Evolutionary conservation across 2,797 vertebrate genomes (phyloP), one percentile per base, ranked within the genome.

Genomic region (Columba guinea): DNA sequence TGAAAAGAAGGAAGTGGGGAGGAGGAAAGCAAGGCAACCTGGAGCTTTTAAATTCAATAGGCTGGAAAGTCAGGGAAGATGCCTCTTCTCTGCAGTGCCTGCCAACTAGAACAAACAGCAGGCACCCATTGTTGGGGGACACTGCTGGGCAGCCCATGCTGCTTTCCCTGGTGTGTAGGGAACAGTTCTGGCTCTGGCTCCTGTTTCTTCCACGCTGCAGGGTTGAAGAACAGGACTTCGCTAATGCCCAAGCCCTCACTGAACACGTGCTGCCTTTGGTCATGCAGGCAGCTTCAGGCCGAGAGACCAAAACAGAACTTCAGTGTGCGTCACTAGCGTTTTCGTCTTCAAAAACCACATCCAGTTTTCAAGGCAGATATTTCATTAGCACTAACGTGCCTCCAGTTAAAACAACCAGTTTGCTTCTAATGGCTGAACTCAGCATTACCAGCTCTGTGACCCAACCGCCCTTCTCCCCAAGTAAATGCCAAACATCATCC

Each of bases 181-280:
- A 46, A 60, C 26, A 8, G 32, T 12, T 46, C 7, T n/a, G 27
- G 27, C 71, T 69, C 67, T 59, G 28, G 60, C 18, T 74, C 46
- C 75, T 65, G 24, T 16, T 69, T 59, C 51, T 51, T 64, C 62
- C 39, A 53, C 4, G 0, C 28, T 20, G 37, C 46, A 39, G 41
- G 83, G 44, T 27, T 39, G 37, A 68, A 55, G 17, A 68, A 68
- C 59, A 62, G 30, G 14, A 37, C 63, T 41, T 53, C 26, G 11
- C 55, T 41, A 58, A 44, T 2, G 4, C 22, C 53, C 1, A 3
- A 80, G 22, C 18, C 24, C 10, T 51, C 1, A 0, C 10, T 9
- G 34, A 88, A 64, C 24, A 28, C 0, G 0, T 2, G 3, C 34
- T 64, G 41, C 22, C 28, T 70, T 65, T 1, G 1, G 39, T 39